Conservation (phyloP, 2,888 invertebrate species). For the Monopis laevigella region DNA sequence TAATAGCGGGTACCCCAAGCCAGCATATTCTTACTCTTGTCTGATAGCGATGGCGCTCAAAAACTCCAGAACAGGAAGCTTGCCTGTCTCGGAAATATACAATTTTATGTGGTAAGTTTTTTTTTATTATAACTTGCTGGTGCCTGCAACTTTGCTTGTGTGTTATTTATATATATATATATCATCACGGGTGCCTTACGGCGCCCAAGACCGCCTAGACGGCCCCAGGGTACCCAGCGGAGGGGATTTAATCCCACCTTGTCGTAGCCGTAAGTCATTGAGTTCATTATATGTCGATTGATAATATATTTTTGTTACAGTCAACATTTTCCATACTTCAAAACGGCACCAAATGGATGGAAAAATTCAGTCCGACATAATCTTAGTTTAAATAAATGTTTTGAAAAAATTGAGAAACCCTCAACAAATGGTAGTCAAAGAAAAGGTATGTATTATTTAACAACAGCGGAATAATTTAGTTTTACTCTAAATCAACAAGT, state of each 20-base stretch:
- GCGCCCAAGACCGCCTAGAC: no score
- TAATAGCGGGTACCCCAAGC: conserved; percentile 84
- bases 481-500: neutral
- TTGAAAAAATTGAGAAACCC: conserved; percentile 97
- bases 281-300: neutral
- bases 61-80: conserved; percentile 91
- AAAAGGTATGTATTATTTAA: conserved; percentile 61
- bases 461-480: neutral
- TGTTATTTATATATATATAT: no score
- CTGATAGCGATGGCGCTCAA: conserved; percentile 97
- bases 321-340: conserved; percentile 98
- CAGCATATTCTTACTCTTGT: conserved; percentile 97
- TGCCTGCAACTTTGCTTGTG: no score
- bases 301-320: conserved; percentile 59
- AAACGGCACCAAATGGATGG: conserved; percentile 98
- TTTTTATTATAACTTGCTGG: neutral
- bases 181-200: no score
- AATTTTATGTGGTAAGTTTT: conserved; percentile 94
- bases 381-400: conserved; percentile 96
- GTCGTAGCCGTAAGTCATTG: no score
- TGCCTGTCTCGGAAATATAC: conserved; percentile 98
- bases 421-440: conserved; percentile 86
- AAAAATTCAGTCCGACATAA: conserved; percentile 99
- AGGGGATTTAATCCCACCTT: no score
- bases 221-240: no score